Conservation (phyloP, 2,113 vertebrate species). For the Seriola quinqueradiata region DNA sequence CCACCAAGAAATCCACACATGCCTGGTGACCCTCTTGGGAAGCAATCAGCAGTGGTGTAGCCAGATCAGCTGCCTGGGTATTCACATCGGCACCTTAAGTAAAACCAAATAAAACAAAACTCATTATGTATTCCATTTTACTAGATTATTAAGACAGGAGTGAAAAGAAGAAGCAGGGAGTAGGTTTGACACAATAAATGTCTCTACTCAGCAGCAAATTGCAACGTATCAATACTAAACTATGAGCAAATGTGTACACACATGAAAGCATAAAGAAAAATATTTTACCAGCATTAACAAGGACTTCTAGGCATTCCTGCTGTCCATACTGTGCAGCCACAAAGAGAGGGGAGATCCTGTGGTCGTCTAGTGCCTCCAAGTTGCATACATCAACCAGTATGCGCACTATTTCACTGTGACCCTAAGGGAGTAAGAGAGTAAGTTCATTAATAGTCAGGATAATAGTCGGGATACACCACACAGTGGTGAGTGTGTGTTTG, state of each 20-base stretch:
- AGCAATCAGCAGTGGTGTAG: constrained; percentile 94
- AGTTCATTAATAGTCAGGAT: background rate
- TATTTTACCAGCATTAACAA: constrained; percentile 81
- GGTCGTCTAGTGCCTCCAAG: constrained; percentile 86
- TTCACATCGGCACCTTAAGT: constrained; percentile 89
- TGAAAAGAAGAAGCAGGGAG: background rate
- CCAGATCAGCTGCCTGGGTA: constrained; percentile 90
- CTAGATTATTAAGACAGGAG: background rate
- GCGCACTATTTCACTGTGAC: constrained; percentile 85
- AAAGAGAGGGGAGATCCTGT: constrained; percentile 88
- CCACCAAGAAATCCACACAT: constrained; percentile 89
- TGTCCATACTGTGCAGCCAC: constrained; percentile 91
- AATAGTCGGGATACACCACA: background rate
- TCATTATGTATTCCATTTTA: background rate
- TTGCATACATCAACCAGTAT: constrained; percentile 76
- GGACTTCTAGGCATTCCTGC: constrained; percentile 81
- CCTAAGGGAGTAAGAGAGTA: constrained; percentile 78
- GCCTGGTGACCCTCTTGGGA: constrained; percentile 91
- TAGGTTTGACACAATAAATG: background rate
- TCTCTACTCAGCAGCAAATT: background rate
- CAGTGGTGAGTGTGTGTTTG: background rate
- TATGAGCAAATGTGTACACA: background rate
- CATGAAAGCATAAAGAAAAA: background rate
- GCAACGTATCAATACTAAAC: background rate
- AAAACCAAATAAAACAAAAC: background rate